phyloP scores from a whole-genome alignment of 2,888 invertebrate genomes.

The Colostygia pectinataria region DNA sequence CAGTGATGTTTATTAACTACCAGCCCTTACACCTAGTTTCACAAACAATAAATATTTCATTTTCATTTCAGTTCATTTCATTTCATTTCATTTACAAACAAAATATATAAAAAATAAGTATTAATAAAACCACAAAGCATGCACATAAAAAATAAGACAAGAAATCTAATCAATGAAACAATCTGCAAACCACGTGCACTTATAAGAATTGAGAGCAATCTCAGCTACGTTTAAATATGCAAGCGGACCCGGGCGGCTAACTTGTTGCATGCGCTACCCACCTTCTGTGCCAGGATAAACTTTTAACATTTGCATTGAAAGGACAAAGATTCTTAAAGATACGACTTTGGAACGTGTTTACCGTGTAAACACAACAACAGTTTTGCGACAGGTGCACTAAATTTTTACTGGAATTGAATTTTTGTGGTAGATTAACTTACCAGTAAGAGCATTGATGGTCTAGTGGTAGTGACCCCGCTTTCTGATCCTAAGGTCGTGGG shows the following conservation, averaged over 20 bases:
- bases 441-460: no score
- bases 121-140: no score
- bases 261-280: slow-evolving; percentile 18
- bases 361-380: slow-evolving; percentile 13
- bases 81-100: no score
- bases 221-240: slow-evolving; percentile 23
- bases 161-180: slow-evolving; percentile 5
- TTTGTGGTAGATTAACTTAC: no score
- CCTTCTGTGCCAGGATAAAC: slow-evolving; percentile 3
- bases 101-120: no score
- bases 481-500: no score
- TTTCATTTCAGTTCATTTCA: no score
- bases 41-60: no score
- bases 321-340: slow-evolving; percentile 15
- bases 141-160: not conserved
- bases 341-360: slow-evolving; percentile 15
- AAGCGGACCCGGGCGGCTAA: slow-evolving; percentile 18
- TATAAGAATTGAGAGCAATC: slow-evolving; percentile 11
- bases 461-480: no score
- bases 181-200: slow-evolving; percentile 3
- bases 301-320: slow-evolving; percentile 25
- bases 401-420: not conserved
- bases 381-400: slow-evolving; percentile 8
- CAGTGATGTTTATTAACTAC: no score
- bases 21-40: no score